These are phyloP conservation scores for Chiloscyllium plagiosum DNA, from an alignment of 2,113 vertebrate species.

Conservation along the genomic window DNA sequence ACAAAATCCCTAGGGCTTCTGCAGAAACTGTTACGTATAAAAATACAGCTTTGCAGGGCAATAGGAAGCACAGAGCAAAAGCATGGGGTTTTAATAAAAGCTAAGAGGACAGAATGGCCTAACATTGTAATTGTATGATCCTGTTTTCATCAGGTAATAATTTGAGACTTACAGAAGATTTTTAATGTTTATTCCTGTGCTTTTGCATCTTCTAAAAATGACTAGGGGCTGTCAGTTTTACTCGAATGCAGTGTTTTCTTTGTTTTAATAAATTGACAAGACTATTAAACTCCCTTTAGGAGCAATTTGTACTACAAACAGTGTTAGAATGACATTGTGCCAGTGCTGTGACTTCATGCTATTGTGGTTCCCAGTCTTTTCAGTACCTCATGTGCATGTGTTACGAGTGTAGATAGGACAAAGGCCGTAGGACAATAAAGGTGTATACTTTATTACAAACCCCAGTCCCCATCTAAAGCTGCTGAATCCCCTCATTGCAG, in stretches of 20 bases:
- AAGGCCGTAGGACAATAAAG: not conserved
- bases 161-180: constrained; percentile 52
- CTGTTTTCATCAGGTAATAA: constrained; percentile 54
- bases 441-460: not conserved
- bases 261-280: constrained; percentile 52
- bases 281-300: constrained; percentile 53
- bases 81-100: not conserved
- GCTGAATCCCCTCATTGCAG: not conserved
- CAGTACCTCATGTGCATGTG: constrained; percentile 54
- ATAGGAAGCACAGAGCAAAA: not conserved
- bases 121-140: constrained; percentile 58
- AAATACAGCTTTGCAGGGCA: not conserved
- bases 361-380: constrained; percentile 46
- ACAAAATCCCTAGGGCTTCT: not conserved
- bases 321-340: constrained; percentile 42
- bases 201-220: constrained; percentile 57
- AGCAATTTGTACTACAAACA: constrained; percentile 45
- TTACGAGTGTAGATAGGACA: not conserved
- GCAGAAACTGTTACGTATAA: not conserved
- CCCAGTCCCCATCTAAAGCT: not conserved
- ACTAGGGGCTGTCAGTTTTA: constrained; percentile 47
- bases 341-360: constrained; percentile 27
- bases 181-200: constrained; percentile 65
- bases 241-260: constrained; percentile 45
- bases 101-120: not conserved